phyloP scores from a whole-genome alignment of 2,113 vertebrate genomes.

The Centropus bengalensis region DNA sequence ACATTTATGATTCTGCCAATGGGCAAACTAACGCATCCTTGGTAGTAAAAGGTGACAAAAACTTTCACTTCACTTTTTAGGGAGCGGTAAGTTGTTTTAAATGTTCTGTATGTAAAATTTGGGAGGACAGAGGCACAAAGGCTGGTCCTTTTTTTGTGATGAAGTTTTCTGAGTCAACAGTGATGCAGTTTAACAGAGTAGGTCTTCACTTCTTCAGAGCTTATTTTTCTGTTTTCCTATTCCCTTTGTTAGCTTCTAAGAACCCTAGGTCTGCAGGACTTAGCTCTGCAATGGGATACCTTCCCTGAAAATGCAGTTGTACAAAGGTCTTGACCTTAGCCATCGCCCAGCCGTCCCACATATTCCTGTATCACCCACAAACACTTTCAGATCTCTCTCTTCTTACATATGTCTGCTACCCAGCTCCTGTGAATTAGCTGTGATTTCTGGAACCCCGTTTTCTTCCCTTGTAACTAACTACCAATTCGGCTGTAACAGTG shows the following conservation, averaged over 20 bases:
- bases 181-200: not conserved
- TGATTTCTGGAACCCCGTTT: not conserved
- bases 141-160: not conserved
- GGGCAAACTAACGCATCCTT: conserved; percentile 17
- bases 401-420: not conserved
- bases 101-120: too few species aligned
- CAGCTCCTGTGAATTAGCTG: not conserved
- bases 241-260: not conserved
- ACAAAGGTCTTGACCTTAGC: not conserved
- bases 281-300: not conserved
- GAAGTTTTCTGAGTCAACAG: not conserved
- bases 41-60: not conserved
- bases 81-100: not conserved
- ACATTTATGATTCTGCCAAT: not conserved
- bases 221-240: not conserved
- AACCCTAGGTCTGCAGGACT: not conserved
- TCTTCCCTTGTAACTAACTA: not conserved
- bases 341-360: not conserved
- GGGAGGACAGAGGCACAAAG: not conserved
- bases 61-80: not conserved
- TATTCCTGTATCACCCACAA: not conserved
- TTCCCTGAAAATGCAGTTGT: not conserved
- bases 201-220: not conserved
- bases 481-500: not conserved
- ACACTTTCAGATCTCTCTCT: not conserved